Conservation (phyloP, 1,140 invertebrate genomes). For the Drosophila malerkotliana region DNA sequence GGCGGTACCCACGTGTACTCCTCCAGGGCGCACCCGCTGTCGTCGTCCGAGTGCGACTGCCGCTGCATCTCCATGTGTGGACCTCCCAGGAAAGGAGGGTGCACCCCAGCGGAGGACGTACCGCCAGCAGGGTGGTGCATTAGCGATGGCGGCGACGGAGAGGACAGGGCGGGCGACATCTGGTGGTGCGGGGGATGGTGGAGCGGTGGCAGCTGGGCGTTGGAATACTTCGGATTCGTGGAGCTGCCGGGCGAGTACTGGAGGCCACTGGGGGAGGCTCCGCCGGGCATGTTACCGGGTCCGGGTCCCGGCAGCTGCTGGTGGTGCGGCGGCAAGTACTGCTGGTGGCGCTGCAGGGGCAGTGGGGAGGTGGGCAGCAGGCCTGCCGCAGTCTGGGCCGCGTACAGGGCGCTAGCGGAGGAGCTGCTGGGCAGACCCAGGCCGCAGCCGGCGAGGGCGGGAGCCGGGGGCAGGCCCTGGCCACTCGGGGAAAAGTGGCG, state of each 20-base stretch:
- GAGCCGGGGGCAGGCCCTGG: slow-evolving; percentile 32
- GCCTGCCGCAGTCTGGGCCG: slow-evolving; percentile 60
- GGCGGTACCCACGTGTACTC: slow-evolving; percentile 99
- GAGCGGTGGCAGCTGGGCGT: slow-evolving; percentile 74
- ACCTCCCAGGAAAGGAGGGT: slow-evolving; percentile 84
- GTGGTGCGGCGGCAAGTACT: slow-evolving; percentile 85
- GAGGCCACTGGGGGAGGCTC: slow-evolving; percentile 35
- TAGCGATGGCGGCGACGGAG: slow-evolving; percentile 83
- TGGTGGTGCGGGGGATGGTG: slow-evolving; percentile 73
- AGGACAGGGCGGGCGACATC: slow-evolving; percentile 74
- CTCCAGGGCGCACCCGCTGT: slow-evolving; percentile 97
- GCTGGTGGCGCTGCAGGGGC: slow-evolving; percentile 79
- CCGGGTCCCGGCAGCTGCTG: slow-evolving; percentile 84
- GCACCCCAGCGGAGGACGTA: slow-evolving; percentile 64
- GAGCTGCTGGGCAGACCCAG: slow-evolving; percentile 76
- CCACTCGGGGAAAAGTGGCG: slow-evolving; percentile 79
- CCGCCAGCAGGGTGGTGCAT: slow-evolving; percentile 73
- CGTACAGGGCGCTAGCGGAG: slow-evolving; percentile 74
- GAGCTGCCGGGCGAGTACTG: slow-evolving; percentile 71
- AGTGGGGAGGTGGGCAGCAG: slow-evolving; percentile 83
- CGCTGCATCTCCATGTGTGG: slow-evolving; percentile 89
- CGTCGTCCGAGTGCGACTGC: slow-evolving; percentile 97
- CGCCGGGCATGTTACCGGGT: slow-evolving; percentile 2
- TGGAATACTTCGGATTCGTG: slow-evolving; percentile 77
- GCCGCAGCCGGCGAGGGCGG: slow-evolving; percentile 28